A percentile compares a stretch with the other conserved stretches of the same genome.
These are phyloP conservation scores for Lochmaea capreae DNA, from an alignment of 2,888 invertebrate species.

Conservation along the genomic window DNA sequence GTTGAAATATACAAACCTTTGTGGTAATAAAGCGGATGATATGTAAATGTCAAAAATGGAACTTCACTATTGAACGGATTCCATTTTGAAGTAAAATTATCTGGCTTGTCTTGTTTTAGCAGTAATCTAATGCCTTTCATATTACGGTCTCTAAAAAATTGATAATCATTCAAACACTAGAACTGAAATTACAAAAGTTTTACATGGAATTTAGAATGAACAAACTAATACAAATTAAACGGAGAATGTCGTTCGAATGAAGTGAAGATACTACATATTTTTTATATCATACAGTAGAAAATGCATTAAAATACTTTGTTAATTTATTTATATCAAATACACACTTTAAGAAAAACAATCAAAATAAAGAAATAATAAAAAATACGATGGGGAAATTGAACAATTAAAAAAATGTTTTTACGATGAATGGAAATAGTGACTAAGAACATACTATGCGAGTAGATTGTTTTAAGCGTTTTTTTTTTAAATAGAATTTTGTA, in stretches of 20 bases:
- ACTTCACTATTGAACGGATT: conserved; percentile 85
- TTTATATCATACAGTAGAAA: no score
- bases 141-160: conserved; percentile 73
- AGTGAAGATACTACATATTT: not conserved
- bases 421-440: not conserved
- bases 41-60: conserved; percentile 82
- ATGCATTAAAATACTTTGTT: no score
- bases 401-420: not conserved
- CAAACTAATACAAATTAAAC: not conserved
- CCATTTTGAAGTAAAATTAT: conserved; percentile 80
- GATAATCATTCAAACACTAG: not conserved
- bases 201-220: not conserved
- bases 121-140: conserved; percentile 80
- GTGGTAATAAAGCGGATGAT: conserved; percentile 82
- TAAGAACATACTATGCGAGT: no score
- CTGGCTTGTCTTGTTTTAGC: conserved; percentile 81
- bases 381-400: not conserved
- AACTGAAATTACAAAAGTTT: not conserved
- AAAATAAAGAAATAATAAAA: not conserved
- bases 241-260: not conserved
- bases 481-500: no score
- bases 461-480: no score
- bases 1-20: conserved; percentile 68
- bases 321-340: not conserved
- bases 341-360: no score